Base-by-base conservation (phyloP, 2,888 invertebrate species). In the Cephonodes hylas region DNA sequence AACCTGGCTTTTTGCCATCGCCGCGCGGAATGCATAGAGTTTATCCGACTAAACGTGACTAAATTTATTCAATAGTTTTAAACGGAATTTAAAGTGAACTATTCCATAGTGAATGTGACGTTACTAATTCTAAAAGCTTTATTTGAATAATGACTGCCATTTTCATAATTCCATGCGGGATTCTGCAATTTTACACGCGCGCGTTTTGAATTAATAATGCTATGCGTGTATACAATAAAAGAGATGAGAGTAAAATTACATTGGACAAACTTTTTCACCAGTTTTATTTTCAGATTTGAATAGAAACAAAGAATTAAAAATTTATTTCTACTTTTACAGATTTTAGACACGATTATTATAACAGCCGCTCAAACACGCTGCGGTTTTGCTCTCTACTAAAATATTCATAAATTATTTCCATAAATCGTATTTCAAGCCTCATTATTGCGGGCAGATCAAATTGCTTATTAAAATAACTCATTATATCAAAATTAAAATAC, bases 51-150 rank as follows among this genome's bases (percentile, higher is more conserved):
- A 53, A 53, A 53, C 53, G 53, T 53, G 53, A 53, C 53, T 18
- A 53, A 53, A 53, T 31, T 53, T 31, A 53, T 53, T 53, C 53
- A 53, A 53, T 53, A 53, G 53, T 31, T 53, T 53, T 53, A 53
- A 53, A 53, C 31, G 31, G 53, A 53, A 53, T 53, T 53, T 53
- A 18, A 31, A 53, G 18, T 53, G 53, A 53, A 20, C 27, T 18
- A 53, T 53, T 53, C 53, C 31, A 31, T 53, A 53, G 18, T 15
- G 53, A 18, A 10, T 18, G 27, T 15, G 48, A 8, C 25, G 48
- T 27, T 25, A 25, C 46, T 23, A 48, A 48, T 48, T 48, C 27
- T 27, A 18, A 27, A 31, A 27, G 27, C 27, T 8, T 27, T 27
- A 53, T 53, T 53, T 53, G 53, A 53, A 53, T 53, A 53, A 53